phyloP scores from a whole-genome alignment of 2,113 vertebrate genomes.

The Hyperopisus bebe region DNA sequence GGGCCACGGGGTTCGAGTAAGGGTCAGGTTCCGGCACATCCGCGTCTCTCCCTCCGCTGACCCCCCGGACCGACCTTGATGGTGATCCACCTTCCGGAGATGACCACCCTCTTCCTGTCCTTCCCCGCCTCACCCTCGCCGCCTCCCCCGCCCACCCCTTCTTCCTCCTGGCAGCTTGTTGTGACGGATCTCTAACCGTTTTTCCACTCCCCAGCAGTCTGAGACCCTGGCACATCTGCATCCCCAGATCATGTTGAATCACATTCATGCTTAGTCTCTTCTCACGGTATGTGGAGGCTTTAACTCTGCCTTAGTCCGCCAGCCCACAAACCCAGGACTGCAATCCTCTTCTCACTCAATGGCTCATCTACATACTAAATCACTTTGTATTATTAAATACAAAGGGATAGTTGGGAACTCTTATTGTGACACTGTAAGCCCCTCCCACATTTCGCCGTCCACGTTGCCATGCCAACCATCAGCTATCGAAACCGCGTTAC shows the following conservation, averaged over 20 bases:
- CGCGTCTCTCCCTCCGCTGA: neutral
- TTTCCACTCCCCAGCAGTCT: neutral
- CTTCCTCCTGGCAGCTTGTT: neutral
- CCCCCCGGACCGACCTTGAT: neutral
- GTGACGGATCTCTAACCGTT: neutral
- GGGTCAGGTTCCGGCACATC: constrained; percentile 23
- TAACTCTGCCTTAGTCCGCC: neutral
- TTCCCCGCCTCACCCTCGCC: neutral
- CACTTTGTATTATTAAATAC: neutral
- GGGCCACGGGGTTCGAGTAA: neutral
- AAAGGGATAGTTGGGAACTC: neutral
- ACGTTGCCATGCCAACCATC: neutral
- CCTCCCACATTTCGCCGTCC: neutral
- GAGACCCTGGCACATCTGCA: neutral
- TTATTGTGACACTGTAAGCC: neutral
- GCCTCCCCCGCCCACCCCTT: neutral
- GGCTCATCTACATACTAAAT: neutral
- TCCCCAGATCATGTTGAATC: neutral
- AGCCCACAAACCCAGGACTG: neutral
- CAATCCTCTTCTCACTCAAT: neutral
- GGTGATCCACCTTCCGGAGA: neutral
- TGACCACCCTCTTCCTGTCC: constrained; percentile 1
- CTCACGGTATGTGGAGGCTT: neutral
- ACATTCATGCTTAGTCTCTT: neutral
- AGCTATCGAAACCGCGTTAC: neutral